A percentile compares a stretch with the other conserved stretches of the same genome.
Evolutionary conservation across 2,888 invertebrate genomes (phyloP).

Genomic region (Drosophila conformis): DNA sequence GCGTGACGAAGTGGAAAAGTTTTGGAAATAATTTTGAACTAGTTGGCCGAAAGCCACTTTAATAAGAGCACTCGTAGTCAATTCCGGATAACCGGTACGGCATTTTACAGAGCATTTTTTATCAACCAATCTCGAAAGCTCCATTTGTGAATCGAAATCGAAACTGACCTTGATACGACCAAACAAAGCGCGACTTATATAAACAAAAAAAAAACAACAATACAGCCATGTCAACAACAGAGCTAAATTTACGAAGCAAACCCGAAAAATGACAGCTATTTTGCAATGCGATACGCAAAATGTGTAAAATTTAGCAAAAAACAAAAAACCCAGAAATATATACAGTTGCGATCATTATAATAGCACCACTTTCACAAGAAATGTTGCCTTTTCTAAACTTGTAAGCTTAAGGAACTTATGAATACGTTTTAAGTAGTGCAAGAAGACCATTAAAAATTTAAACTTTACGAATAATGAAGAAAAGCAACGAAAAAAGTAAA

Average conservation of each 20-base stretch:
- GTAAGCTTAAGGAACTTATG: neutral
- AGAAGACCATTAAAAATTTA: neutral
- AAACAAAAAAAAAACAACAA: neutral
- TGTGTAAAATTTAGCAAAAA: conserved; percentile 42
- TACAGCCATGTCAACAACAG: conserved; percentile 12
- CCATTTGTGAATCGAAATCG: conserved; percentile 64
- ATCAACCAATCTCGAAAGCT: conserved; percentile 17
- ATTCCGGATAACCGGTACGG: conserved; percentile 41
- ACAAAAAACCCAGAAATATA: neutral
- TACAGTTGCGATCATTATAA: neutral
- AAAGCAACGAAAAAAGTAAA: neutral
- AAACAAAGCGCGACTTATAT: conserved; percentile 48
- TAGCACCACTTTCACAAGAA: neutral
- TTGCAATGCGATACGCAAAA: conserved; percentile 49
- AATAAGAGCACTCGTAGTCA: neutral
- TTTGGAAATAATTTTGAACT: conserved; percentile 1
- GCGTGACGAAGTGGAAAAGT: neutral
- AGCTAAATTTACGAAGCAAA: conserved; percentile 23
- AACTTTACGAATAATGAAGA: neutral
- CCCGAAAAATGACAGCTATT: conserved; percentile 26
- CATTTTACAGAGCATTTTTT: conserved; percentile 13
- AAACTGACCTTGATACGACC: conserved; percentile 71
- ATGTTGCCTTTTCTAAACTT: neutral
- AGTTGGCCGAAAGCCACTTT: neutral
- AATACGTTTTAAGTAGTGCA: neutral